These are phyloP conservation scores for Heteropelma amictum DNA, from an alignment of 2,888 invertebrate genomes.

Conservation along the genomic window DNA sequence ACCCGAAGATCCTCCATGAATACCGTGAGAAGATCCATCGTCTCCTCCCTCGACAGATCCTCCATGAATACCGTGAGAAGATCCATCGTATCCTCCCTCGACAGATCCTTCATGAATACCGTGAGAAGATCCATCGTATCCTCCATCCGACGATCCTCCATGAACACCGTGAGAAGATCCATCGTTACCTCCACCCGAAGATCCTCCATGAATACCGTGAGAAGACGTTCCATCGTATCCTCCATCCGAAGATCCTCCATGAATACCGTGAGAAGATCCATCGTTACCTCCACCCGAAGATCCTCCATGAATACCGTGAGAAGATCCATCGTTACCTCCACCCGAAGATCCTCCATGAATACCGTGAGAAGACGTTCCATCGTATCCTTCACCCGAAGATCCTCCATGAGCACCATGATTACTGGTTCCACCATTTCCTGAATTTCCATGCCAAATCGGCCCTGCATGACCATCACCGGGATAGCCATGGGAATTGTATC, in stretches of 20 bases:
- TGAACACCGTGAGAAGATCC: conserved; percentile 21
- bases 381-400: neutral
- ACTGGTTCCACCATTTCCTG: neutral
- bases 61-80: conserved; percentile 21
- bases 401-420: neutral
- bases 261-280: conserved; percentile 78
- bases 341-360: neutral
- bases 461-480: conserved; percentile 74
- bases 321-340: neutral
- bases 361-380: neutral
- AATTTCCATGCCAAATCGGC: too few relatives aligned
- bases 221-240: neutral
- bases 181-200: conserved; percentile 10
- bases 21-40: too few relatives aligned
- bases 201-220: conserved; percentile 30
- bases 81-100: conserved; percentile 29
- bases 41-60: conserved; percentile 27
- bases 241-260: conserved; percentile 73
- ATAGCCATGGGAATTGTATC: conserved; percentile 76
- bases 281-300: conserved; percentile 67
- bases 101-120: too few relatives aligned
- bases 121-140: conserved; percentile 23
- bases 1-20: neutral
- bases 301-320: neutral
- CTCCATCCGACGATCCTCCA: neutral